Conservation (phyloP, 1,140 invertebrate species). For the Apis cerana region DNA sequence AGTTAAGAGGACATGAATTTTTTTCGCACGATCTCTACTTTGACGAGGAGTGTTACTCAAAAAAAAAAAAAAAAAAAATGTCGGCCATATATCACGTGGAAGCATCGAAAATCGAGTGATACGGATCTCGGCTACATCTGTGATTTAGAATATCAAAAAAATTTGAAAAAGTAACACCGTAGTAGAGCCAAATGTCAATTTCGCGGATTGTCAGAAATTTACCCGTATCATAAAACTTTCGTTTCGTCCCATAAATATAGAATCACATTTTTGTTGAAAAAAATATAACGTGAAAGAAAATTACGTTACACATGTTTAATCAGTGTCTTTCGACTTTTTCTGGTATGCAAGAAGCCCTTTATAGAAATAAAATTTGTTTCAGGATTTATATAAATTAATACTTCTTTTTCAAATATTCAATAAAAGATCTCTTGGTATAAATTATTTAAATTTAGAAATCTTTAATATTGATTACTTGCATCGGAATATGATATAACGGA, state of each 20-base stretch:
- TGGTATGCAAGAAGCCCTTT: too few species aligned
- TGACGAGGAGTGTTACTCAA: slow-evolving; percentile 20
- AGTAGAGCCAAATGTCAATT: background rate
- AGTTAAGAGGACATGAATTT: background rate
- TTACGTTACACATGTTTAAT: too few species aligned
- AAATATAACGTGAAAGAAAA: background rate
- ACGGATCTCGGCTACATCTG: background rate
- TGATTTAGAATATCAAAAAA: background rate
- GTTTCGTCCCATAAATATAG: background rate
- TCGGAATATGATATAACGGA: too few species aligned
- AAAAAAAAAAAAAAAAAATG: slow-evolving; percentile 3
- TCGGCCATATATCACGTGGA: background rate
- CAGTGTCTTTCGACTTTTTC: too few species aligned
- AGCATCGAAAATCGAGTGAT: background rate
- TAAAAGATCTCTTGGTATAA: too few species aligned
- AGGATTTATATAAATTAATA: too few species aligned
- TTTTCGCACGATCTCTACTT: background rate
- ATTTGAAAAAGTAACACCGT: background rate
- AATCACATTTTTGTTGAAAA: background rate
- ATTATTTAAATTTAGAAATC: too few species aligned
- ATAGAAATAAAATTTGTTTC: too few species aligned
- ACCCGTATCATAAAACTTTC: background rate
- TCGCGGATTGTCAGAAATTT: background rate
- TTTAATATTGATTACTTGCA: too few species aligned
- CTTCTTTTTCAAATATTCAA: too few species aligned